These are phyloP conservation scores for Pleuronectes platessa DNA, from an alignment of 2,113 vertebrate species.

Conservation along the genomic window DNA sequence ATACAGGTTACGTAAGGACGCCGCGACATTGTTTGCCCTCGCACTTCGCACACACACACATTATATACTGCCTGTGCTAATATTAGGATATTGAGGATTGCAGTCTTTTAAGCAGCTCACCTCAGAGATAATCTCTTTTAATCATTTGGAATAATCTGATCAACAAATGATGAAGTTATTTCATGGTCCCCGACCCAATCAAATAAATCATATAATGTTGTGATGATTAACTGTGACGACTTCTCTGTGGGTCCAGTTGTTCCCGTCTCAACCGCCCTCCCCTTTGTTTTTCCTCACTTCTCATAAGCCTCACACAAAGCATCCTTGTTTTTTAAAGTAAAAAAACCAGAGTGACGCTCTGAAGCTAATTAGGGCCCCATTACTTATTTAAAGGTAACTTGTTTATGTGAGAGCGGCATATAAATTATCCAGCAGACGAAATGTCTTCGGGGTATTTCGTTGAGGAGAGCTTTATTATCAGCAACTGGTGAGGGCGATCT, in stretches of 20 bases:
- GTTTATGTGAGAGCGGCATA: slow-evolving; percentile 75
- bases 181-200: slow-evolving; percentile 3
- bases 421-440: slow-evolving; percentile 76
- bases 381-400: slow-evolving; percentile 81
- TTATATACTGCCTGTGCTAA: slow-evolving; percentile 7
- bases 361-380: slow-evolving; percentile 73
- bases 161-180: slow-evolving; percentile 24
- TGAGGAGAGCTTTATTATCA: slow-evolving; percentile 74
- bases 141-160: slow-evolving; percentile 23
- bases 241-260: slow-evolving; percentile 16
- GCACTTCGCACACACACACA: slow-evolving; percentile 26
- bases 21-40: neutral
- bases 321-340: neutral
- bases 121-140: neutral
- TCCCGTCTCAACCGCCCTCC: neutral
- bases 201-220: slow-evolving; percentile 22
- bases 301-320: slow-evolving; percentile 38
- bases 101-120: slow-evolving; percentile 15
- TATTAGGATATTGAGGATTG: slow-evolving; percentile 17
- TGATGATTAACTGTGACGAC: slow-evolving; percentile 28
- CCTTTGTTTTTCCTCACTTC: slow-evolving; percentile 6
- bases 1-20: slow-evolving; percentile 31
- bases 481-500: slow-evolving; percentile 70
- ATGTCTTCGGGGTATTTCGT: slow-evolving; percentile 71
- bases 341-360: slow-evolving; percentile 47